Base-by-base conservation (phyloP, 2,797 vertebrate species). In the Hyperoplus immaculatus region DNA sequence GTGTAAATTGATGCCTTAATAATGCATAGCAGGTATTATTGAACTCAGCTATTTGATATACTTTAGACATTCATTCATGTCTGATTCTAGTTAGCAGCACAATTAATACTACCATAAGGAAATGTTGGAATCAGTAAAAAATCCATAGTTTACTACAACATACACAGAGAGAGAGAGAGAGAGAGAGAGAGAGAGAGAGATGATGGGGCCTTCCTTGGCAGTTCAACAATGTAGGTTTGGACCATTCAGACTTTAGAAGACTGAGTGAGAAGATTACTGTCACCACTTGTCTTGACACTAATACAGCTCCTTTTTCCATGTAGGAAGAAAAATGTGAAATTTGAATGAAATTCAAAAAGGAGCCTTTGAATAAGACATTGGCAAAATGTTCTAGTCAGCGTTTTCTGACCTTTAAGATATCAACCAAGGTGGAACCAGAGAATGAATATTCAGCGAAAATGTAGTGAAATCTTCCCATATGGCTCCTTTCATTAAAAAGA, bases 401-500 rank as follows among this genome's bases (percentile, higher is more conserved):
- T 66, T 45, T 66, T 77, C 74, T 87, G 87, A 93, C 92, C 90
- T 92, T 83, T 92, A 91, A 29, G 88, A 89, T 87, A 78, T 72
- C 77, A 68, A 84, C 87, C 88, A 89, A 92, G 65, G 77, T 87
- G 87, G 74, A 84, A 73, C 50, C 39, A 66, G 29, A n/a, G 8
- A 80, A 80, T 84, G 80, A 90, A 83, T 89, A 70, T 57, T 65
- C 45, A 56, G 77, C 8, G 14, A 82, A 53, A 80, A 60, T 82
- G 82, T 29, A 91, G 84, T 85, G 46, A 90, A 89, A 88, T 83
- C 78, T 79, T 77, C 71, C 89, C 89, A 90, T 90, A 87, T 91
- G 93, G 89, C 81, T 87, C 66, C 85, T 85, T 90, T 93, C 88
- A 91, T 93, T 87, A 91, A 89, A 90, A 91, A 82, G 81, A 94